Percentiles rank a stretch among this genome's conserved stretches.
phyloP scores from a whole-genome alignment of 2,888 invertebrate species.

The Ophioninae sp. region DNA sequence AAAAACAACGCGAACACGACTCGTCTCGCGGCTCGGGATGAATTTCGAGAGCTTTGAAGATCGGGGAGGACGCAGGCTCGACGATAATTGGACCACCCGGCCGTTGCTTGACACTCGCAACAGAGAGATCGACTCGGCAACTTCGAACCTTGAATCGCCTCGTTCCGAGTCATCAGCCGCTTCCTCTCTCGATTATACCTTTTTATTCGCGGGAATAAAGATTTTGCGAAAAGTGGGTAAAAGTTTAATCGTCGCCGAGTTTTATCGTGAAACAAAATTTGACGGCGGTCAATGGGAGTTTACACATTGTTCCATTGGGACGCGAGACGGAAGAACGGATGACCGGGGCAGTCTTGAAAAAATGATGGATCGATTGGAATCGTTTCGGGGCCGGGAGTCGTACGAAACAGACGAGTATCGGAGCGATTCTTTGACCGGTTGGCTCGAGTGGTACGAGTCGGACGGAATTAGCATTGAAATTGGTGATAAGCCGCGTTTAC shows the following conservation, averaged over 20 bases:
- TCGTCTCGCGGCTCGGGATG: not conserved
- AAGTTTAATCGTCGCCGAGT: no score
- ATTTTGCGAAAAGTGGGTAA: no score
- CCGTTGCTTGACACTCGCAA: constrained; percentile 15
- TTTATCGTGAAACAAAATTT: no score
- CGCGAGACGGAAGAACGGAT: no score
- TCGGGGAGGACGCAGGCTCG: constrained; percentile 8
- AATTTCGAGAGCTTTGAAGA: constrained; percentile 1
- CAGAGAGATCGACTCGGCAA: constrained; percentile 13
- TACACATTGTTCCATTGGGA: no score
- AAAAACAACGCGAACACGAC: constrained; percentile 22
- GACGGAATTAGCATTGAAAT: constrained; percentile 74
- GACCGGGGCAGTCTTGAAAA: no score
- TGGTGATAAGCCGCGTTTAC: constrained; percentile 76
- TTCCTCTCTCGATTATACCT: not conserved
- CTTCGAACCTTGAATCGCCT: constrained; percentile 9
- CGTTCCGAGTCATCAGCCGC: not conserved
- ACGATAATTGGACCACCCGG: constrained; percentile 43
- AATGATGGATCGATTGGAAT: not conserved
- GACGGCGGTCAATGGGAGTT: no score
- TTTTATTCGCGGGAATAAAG: not conserved
- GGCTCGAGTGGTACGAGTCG: constrained; percentile 56
- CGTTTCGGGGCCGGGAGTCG: not conserved
- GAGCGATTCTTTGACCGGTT: constrained; percentile 4
- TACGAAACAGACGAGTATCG: not conserved